These are phyloP conservation scores for Sialis lutaria DNA, from an alignment of 2,888 invertebrate species.

Conservation along the genomic window DNA sequence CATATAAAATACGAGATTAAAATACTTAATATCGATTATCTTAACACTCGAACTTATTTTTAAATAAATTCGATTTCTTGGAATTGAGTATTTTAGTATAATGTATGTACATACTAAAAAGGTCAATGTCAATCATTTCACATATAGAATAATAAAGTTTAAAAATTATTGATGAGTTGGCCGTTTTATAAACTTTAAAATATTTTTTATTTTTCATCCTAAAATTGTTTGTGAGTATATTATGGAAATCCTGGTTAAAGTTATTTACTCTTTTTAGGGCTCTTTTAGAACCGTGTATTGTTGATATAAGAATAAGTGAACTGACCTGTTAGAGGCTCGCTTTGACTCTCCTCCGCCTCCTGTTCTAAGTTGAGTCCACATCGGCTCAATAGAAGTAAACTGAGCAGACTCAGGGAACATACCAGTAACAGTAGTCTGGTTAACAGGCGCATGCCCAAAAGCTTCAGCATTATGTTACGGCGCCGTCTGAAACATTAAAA, in stretches of 20 bases:
- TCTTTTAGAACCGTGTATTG: background rate
- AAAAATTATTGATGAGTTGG: background rate
- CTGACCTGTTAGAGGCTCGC: slow-evolving; percentile 8
- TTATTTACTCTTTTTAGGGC: too few species aligned
- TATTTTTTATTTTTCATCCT: background rate
- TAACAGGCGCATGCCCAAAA: slow-evolving; percentile 34
- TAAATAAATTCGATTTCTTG: too few species aligned
- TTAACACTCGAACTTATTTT: too few species aligned
- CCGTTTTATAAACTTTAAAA: background rate
- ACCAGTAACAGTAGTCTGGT: slow-evolving; percentile 35
- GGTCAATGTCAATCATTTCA: too few species aligned
- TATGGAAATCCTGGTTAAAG: too few species aligned
- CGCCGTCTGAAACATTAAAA: slow-evolving; percentile 7
- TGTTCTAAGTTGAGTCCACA: slow-evolving; percentile 29
- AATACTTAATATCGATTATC: too few species aligned
- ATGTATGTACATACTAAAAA: too few species aligned
- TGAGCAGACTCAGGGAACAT: slow-evolving; percentile 33
- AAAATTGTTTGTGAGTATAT: too few species aligned
- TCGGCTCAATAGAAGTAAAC: slow-evolving; percentile 33
- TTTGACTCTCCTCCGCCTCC: slow-evolving; percentile 13
- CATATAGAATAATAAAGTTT: too few species aligned
- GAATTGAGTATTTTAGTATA: too few species aligned
- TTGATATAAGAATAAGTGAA: background rate
- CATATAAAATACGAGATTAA: too few species aligned
- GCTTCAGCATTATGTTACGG: slow-evolving; percentile 28